These are phyloP conservation scores for Aythya baeri DNA, from an alignment of 2,113 vertebrate genomes.

Conservation along the genomic window DNA sequence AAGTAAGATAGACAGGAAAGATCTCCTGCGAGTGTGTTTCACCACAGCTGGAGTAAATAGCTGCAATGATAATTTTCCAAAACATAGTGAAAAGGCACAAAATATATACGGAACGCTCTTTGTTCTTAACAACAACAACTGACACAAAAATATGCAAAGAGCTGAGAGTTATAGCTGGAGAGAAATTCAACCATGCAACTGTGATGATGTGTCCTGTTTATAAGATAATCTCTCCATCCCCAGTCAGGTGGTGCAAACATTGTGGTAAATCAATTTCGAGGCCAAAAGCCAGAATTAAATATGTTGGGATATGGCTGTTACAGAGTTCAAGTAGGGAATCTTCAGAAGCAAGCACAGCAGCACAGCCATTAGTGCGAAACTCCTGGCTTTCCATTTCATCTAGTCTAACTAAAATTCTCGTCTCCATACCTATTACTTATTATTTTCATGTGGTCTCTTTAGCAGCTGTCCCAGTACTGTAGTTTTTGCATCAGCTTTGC, in stretches of 20 bases:
- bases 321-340: background rate
- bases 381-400: background rate
- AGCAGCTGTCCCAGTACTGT: background rate
- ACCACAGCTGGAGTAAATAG: slow-evolving; percentile 3
- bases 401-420: background rate
- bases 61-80: background rate
- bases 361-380: background rate
- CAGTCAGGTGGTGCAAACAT: background rate
- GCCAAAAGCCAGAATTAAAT: slow-evolving; percentile 5
- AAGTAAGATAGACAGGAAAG: background rate
- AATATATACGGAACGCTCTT: background rate
- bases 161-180: background rate
- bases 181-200: background rate
- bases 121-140: background rate
- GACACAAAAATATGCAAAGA: slow-evolving; percentile 8
- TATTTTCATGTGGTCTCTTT: background rate
- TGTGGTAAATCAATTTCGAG: slow-evolving; percentile 7
- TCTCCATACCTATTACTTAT: background rate
- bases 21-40: background rate
- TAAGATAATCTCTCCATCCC: background rate
- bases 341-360: background rate
- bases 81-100: background rate
- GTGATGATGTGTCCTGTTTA: background rate
- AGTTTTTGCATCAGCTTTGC: background rate
- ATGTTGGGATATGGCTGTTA: background rate